These are phyloP conservation scores for Capreolus pygargus DNA, from an alignment of 2,113 vertebrate species.

Conservation along the genomic window DNA sequence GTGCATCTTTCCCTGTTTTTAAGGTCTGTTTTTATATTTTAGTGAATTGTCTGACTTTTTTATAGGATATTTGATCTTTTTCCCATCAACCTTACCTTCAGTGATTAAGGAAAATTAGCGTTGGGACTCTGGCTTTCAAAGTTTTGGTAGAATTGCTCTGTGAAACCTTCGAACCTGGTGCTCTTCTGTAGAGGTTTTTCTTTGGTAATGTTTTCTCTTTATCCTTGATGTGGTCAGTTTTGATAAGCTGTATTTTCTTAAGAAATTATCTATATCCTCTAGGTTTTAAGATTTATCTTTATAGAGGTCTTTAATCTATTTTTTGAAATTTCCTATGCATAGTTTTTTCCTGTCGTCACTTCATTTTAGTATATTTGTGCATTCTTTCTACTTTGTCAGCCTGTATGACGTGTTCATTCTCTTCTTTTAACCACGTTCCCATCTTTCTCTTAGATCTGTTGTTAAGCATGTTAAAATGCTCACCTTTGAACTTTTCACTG, in stretches of 20 bases:
- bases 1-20: neutral
- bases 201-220: neutral
- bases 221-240: neutral
- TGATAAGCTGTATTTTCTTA: neutral
- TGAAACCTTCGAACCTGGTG: neutral
- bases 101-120: neutral
- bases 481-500: neutral
- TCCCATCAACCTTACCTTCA: neutral
- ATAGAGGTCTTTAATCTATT: neutral
- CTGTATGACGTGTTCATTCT: neutral
- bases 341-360: conserved; percentile 5
- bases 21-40: neutral
- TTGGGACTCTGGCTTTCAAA: neutral
- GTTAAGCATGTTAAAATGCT: neutral
- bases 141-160: neutral
- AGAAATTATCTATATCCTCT: neutral
- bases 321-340: neutral
- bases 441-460: neutral
- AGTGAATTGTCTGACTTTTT: neutral
- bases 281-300: neutral
- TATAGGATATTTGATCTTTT: neutral
- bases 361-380: neutral
- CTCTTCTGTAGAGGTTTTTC: neutral
- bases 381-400: neutral
- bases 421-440: neutral